phyloP scores from a whole-genome alignment of 1,140 invertebrate species.

The Lucilia cuprina region DNA sequence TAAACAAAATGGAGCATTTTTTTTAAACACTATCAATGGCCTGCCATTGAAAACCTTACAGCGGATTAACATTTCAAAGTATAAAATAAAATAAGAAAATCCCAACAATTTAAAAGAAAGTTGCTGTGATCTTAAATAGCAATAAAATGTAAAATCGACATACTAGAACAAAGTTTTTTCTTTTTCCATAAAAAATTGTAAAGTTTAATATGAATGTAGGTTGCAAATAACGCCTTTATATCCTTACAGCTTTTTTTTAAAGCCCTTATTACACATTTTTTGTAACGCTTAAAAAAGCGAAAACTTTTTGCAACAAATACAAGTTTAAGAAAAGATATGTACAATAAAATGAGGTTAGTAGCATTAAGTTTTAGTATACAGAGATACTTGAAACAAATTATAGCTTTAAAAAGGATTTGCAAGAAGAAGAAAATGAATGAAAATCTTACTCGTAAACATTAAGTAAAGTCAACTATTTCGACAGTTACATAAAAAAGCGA shows the following conservation, averaged over 20 bases:
- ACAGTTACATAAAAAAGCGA: neutral
- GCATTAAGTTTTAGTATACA: neutral
- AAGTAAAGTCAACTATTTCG: slow-evolving; percentile 1
- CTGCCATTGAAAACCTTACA: too few species aligned
- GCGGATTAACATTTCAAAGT: too few species aligned
- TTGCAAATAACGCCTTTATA: slow-evolving; percentile 13
- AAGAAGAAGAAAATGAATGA: neutral
- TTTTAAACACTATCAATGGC: too few species aligned
- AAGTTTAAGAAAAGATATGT: neutral
- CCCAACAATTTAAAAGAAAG: too few species aligned
- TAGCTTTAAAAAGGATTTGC: slow-evolving; percentile 7
- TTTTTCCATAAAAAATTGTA: neutral
- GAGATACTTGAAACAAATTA: slow-evolving; percentile 4
- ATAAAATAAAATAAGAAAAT: too few species aligned
- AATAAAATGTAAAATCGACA: neutral
- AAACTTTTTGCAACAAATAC: neutral
- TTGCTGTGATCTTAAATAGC: too few species aligned
- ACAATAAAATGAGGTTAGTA: neutral
- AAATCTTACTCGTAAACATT: neutral
- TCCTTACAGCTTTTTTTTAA: neutral
- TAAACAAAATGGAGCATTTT: too few species aligned
- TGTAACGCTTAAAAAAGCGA: neutral
- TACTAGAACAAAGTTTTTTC: neutral
- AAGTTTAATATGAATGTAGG: neutral
- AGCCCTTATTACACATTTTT: neutral